Evolutionary conservation across 1,140 invertebrate species (phyloP), one percentile per base, ranked within the genome.

Genomic region (Drusus annulatus): DNA sequence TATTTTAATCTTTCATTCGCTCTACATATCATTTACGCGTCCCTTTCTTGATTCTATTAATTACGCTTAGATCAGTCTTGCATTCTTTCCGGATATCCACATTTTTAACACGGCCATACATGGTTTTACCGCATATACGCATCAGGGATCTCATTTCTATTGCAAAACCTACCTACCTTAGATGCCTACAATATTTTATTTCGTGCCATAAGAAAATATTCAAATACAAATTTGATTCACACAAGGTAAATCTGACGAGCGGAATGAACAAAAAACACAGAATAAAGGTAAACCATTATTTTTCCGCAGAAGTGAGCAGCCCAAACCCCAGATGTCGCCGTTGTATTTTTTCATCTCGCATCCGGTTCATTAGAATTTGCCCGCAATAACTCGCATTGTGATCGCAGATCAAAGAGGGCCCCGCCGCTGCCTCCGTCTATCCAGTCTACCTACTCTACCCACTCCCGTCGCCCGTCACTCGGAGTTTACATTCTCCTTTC

Each of bases 351-450:
- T 23, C 62, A 68, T 65, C 56, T 60, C 75, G 62, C 50, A 82
- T 83, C 79, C 82, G 82, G 69, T 80, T 83, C 82, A 83, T 83
- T 83, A 79, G 79, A 81, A 80, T 56, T 76, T 78, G 28, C 76
- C 76, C 81, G 56, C 58, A 54, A 62, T 74, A 63, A 65, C 73
- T 79, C 68, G 78, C 56, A 83, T 83, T 78, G 74, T 78, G 76
- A 36, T 45, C 50, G 56, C 65, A 51, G 76, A 83, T 83, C 82
- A 83, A 83, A 83, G 82, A 23, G 25, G 28, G 5, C 5, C n/a
- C 54, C 56, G 21, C 56, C 19, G 13, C 71, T 25, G 8, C 13
- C 58, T 60, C 19, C 58, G 8, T 19, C 8, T 60, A 60, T 15
- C 58, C 10, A 23, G 8, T 25, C 21, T 25, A 25, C 58, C 58